Base-by-base conservation (phyloP, 2,113 vertebrate genomes). In the Nerophis lumbriciformis region DNA sequence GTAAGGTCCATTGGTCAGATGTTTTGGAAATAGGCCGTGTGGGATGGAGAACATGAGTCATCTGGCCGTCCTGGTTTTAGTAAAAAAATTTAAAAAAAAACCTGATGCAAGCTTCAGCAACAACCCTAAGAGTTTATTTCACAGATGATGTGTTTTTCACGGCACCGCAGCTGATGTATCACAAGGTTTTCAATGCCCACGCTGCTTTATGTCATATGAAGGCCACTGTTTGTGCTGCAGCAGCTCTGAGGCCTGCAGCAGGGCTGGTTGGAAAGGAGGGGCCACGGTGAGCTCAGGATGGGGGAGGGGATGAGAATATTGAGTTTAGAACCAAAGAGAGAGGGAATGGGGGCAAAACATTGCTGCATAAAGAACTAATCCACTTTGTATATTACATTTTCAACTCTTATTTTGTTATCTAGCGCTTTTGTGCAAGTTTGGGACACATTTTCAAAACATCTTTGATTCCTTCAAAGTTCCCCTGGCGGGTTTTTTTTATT, bases 11-110 rank as follows among this genome's bases (percentile, higher is more conserved):
- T 6, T 53, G 11, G 42, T 28, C 11, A 53, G 28, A 53, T 53
- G 19, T 53, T 14, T 11, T 35, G 51, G 28, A 28, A 53, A 64
- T 39, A 67, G 69, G 10, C 61, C 37, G 57, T 71, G 69, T 72
- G 69, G 21, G 60, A 59, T 19, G 79, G 87, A 86, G 71, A 83
- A 74, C 70, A 62, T 85, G 83, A 91, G 79, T 90, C 86, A 91
- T 74, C 58, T 58, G 39, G 59, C 5, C 59, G 53, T 14, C 65
- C 19, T n/a, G 8, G 14, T 53, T 35, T 28, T 6, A 14, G 45
- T 19, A 44, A 21, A 48, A 36, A 48, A 60, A n/a, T n/a, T n/a
- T n/a, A n/a, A 28, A 28, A 28, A 28, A 28, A 28, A 28, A 66
- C 42, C 47, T 47, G 54, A 19, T 5, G 16, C 39, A 36, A 42